Percentiles rank a stretch among this genome's conserved stretches.
Conservation (phyloP, 2,888 invertebrate species). For the Chloromyia formosa region DNA sequence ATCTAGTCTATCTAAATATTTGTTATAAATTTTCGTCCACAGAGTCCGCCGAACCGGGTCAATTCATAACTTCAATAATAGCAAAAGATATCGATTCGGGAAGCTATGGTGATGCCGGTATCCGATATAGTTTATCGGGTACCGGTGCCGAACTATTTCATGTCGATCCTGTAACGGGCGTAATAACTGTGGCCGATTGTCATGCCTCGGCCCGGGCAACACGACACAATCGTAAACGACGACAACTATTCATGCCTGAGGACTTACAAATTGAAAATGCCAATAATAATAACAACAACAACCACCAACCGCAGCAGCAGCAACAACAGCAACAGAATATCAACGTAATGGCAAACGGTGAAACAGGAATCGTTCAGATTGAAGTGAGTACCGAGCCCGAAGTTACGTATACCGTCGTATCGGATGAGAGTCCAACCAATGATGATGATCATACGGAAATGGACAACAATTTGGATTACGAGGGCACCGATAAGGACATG, state of each 20-base stretch:
- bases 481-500: slow-evolving; percentile 8
- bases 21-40: slow-evolving; percentile 8
- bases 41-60: slow-evolving; percentile 64
- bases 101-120: slow-evolving; percentile 81
- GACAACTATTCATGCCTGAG: slow-evolving; percentile 50
- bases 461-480: slow-evolving; percentile 29
- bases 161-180: slow-evolving; percentile 82
- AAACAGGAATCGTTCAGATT: slow-evolving; percentile 51
- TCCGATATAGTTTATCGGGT: slow-evolving; percentile 84
- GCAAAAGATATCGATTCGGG: slow-evolving; percentile 88
- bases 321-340: slow-evolving; percentile 14
- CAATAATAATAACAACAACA: background rate
- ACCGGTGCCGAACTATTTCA: slow-evolving; percentile 83
- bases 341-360: slow-evolving; percentile 48
- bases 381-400: slow-evolving; percentile 58
- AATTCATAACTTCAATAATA: slow-evolving; percentile 77
- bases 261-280: slow-evolving; percentile 40
- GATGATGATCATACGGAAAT: slow-evolving; percentile 35
- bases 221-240: slow-evolving; percentile 53
- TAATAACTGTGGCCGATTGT: slow-evolving; percentile 82
- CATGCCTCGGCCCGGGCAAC: slow-evolving; percentile 58
- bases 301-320: background rate
- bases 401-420: slow-evolving; percentile 57
- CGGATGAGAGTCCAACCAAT: slow-evolving; percentile 21
- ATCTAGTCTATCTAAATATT: slow-evolving; percentile 12